Percentiles rank a stretch among this genome's conserved stretches.
Evolutionary conservation across 2,113 vertebrate genomes (phyloP).

Genomic region (Diglossa brunneiventris): DNA sequence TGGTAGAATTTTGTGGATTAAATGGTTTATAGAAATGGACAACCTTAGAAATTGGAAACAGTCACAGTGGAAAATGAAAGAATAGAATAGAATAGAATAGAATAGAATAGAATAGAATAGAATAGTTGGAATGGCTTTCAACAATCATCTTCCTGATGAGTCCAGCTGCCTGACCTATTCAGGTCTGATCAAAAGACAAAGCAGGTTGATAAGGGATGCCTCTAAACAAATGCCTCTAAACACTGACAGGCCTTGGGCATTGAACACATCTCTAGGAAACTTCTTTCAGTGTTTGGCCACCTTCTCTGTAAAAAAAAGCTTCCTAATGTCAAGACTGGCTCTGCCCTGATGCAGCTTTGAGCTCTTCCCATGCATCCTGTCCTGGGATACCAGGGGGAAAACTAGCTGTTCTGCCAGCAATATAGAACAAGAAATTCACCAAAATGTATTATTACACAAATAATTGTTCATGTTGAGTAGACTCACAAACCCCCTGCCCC

Average conservation of each 20-base stretch:
- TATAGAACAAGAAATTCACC: neutral
- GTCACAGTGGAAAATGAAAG: neutral
- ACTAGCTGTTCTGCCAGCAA: neutral
- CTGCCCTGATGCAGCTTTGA: neutral
- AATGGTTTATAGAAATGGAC: neutral
- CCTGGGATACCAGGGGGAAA: neutral
- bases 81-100: neutral
- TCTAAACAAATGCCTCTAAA: neutral
- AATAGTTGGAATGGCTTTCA: neutral
- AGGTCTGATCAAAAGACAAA: neutral
- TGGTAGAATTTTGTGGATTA: neutral
- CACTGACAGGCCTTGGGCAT: neutral
- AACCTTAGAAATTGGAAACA: neutral
- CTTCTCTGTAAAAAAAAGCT: neutral
- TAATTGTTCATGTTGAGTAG: neutral
- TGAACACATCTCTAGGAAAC: accelerated
- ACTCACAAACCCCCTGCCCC: neutral
- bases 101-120: neutral
- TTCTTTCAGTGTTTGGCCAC: neutral
- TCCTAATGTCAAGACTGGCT: neutral
- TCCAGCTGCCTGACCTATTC: neutral
- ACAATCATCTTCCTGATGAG: neutral
- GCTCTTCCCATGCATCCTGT: accelerated
- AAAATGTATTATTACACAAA: neutral
- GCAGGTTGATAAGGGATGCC: neutral